A percentile compares a stretch with the other conserved stretches of the same genome.
These are phyloP conservation scores for Melieria omissa DNA, from an alignment of 2,888 invertebrate species.

Conservation along the genomic window DNA sequence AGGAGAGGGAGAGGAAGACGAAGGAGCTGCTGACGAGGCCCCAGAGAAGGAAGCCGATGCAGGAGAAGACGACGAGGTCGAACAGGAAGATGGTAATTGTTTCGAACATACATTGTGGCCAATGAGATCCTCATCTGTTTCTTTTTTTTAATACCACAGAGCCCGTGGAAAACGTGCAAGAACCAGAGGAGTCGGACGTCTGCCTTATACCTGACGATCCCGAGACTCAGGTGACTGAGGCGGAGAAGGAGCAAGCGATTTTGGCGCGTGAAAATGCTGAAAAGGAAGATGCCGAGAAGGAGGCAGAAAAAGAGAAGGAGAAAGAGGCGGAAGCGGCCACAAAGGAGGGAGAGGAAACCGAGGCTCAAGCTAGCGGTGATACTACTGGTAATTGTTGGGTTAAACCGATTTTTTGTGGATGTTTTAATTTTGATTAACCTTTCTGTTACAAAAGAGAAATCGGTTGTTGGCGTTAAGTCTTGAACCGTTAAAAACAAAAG, in stretches of 20 bases:
- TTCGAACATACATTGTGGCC: background rate
- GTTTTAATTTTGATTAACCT: background rate
- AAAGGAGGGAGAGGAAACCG: slow-evolving; percentile 44
- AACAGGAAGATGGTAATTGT: slow-evolving; percentile 55
- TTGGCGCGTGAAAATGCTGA: slow-evolving; percentile 64
- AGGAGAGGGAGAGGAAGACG: slow-evolving; percentile 1
- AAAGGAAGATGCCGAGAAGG: slow-evolving; percentile 55
- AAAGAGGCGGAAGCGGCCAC: slow-evolving; percentile 40
- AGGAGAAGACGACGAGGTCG: slow-evolving; percentile 43
- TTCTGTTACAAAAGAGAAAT: too few species aligned
- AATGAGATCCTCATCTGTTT: background rate
- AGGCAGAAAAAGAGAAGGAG: slow-evolving; percentile 37
- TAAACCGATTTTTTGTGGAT: background rate
- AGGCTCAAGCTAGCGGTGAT: slow-evolving; percentile 40
- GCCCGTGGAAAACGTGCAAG: slow-evolving; percentile 68
- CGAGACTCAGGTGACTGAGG: slow-evolving; percentile 73
- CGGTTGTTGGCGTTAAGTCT: too few species aligned
- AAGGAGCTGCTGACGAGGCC: slow-evolving; percentile 27
- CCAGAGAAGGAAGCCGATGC: slow-evolving; percentile 33
- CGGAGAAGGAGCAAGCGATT: slow-evolving; percentile 73
- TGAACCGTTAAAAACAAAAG: too few species aligned
- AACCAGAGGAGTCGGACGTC: slow-evolving; percentile 74
- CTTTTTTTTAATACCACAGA: slow-evolving; percentile 51
- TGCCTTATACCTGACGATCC: slow-evolving; percentile 78
- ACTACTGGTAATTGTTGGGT: slow-evolving; percentile 35